phyloP scores from a whole-genome alignment of 2,113 vertebrate genomes.

The Xerus inauris region DNA sequence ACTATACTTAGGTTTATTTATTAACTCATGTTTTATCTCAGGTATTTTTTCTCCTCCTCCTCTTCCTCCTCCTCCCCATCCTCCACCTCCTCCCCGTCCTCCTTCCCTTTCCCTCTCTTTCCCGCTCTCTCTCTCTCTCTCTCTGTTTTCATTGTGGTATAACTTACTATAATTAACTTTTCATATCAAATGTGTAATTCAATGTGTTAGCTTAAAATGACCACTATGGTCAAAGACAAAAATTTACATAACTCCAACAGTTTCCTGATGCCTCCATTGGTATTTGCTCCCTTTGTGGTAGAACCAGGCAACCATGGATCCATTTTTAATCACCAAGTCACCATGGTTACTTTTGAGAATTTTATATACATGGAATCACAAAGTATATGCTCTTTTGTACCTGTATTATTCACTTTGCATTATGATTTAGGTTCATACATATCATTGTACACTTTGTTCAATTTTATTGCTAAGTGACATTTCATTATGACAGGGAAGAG shows the following conservation, averaged over 20 bases:
- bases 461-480: background rate
- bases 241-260: background rate
- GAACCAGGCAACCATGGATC: background rate
- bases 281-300: background rate
- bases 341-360: background rate
- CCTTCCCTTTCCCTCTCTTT: too few relatives aligned
- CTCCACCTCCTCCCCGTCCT: too few relatives aligned
- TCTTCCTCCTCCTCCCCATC: too few relatives aligned
- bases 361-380: background rate
- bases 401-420: background rate
- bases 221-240: background rate
- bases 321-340: background rate
- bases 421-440: background rate
- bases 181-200: background rate
- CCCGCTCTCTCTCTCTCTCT: background rate
- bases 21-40: background rate
- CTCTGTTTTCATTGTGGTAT: background rate
- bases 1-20: background rate
- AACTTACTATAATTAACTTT: background rate
- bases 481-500: background rate
- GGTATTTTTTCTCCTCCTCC: too few relatives aligned
- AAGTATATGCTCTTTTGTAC: too few relatives aligned
- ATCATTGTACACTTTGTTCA: background rate
- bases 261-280: background rate
- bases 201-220: background rate